phyloP scores from a whole-genome alignment of 2,888 invertebrate species.

The Caenorhabditis virilis region DNA sequence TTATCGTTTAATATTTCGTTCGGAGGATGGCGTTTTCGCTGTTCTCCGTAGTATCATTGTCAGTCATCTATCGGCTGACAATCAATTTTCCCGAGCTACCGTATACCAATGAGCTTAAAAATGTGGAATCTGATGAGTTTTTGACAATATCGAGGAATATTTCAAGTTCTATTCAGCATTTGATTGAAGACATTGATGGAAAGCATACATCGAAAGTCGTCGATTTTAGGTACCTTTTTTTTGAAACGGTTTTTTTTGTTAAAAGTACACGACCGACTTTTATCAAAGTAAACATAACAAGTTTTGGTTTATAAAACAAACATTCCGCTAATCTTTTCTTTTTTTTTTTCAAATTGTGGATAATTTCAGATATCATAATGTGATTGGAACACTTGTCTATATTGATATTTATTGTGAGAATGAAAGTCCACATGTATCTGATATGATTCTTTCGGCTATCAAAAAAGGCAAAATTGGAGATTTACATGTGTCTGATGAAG shows the following conservation, averaged over 20 bases:
- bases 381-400: slow-evolving; percentile 60
- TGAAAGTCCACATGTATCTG: slow-evolving; percentile 45
- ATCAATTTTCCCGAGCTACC: slow-evolving; percentile 65
- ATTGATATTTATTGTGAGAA: slow-evolving; percentile 56
- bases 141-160: slow-evolving; percentile 43
- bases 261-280: no score
- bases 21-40: slow-evolving; percentile 44
- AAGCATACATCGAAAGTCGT: slow-evolving; percentile 51
- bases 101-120: slow-evolving; percentile 57
- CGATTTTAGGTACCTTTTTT: slow-evolving; percentile 51
- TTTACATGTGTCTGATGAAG: slow-evolving; percentile 58
- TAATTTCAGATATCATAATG: slow-evolving; percentile 58
- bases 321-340: no score
- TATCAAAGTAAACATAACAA: no score
- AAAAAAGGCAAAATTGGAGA: slow-evolving; percentile 53
- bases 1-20: no score
- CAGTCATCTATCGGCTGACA: slow-evolving; percentile 61
- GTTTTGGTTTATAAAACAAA: no score
- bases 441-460: slow-evolving; percentile 48
- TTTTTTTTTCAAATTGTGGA: no score
- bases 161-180: slow-evolving; percentile 41
- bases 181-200: slow-evolving; percentile 47
- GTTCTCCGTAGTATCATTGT: slow-evolving; percentile 51
- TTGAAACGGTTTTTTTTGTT: neutral
- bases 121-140: slow-evolving; percentile 51